Evolutionary conservation across 2,797 vertebrate genomes (phyloP), one percentile per base, ranked within the genome.

Genomic region (Spea hammondii): DNA sequence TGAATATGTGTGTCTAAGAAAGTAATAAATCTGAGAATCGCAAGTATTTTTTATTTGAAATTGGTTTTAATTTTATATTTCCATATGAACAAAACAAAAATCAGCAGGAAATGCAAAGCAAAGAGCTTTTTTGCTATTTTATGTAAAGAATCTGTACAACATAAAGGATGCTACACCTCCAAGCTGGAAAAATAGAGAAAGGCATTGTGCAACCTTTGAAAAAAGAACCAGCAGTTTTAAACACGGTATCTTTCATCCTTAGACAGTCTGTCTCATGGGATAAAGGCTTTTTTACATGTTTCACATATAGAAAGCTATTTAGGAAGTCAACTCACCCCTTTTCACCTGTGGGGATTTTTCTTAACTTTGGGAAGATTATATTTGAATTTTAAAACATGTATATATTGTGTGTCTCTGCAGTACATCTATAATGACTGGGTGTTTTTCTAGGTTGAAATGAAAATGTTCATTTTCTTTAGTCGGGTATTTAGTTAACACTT

Each of bases 151-250:
- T 73, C 5, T 49, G 53, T 49, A 68, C 48, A 44, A 67, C 69
- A 73, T 72, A 69, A 77, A 81, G 73, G 70, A 46, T 72, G n/a
- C 44, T 11, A 57, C 66, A 82, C 70, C 79, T 82, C 79, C 65
- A 77, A 82, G 79, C 70, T 82, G 70, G 48, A 14, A 65, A 66
- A 59, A 54, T 65, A 76, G 62, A 76, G 79, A 75, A 80, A 80
- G 66, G 64, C 74, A 77, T 65, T 82, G 77, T 73, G 65, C 74
- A 73, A 69, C 70, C 65, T 82, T 82, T 73, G 75, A 82, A 82
- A 32, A 82, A 62, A 77, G 14, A 82, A 77, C 74, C 65, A 73
- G 65, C 49, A 73, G 55, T 73, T 77, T 73, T 69, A 77, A 77
- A 74, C 65, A 68, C 10, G 5, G 8, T 11, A 77, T 66, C 79